Conservation (phyloP, 2,888 invertebrate genomes). For the Conchocele bisecta region DNA sequence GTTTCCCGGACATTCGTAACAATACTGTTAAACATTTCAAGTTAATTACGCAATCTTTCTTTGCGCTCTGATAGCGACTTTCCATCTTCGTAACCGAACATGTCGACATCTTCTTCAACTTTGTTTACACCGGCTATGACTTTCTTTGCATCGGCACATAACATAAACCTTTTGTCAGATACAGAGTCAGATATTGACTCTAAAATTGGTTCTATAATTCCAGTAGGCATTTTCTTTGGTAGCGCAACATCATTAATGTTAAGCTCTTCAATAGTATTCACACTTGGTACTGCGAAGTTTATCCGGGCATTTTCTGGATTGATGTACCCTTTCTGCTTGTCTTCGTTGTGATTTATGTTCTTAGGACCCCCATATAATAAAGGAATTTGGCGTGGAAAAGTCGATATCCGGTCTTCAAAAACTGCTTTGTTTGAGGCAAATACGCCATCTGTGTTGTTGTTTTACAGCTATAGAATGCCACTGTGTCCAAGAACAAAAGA, state of each 20-base stretch:
- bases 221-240: conserved; percentile 13
- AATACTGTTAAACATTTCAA: background rate
- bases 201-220: conserved; percentile 6
- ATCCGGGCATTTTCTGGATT: background rate
- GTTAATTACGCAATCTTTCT: background rate
- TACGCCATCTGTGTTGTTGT: too few species aligned
- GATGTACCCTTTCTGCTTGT: too few species aligned
- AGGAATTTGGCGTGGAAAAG: too few species aligned
- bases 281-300: background rate
- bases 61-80: background rate
- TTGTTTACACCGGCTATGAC: conserved; percentile 25
- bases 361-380: too few species aligned
- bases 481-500: too few species aligned
- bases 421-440: too few species aligned
- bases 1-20: background rate
- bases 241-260: conserved; percentile 3
- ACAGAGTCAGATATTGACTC: background rate
- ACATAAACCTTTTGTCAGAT: conserved; percentile 9
- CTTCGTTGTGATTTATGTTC: too few species aligned
- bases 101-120: conserved; percentile 33
- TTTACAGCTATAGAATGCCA: too few species aligned
- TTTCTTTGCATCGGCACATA: conserved; percentile 39
- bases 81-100: conserved; percentile 30
- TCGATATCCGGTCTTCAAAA: too few species aligned
- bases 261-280: background rate